Evolutionary conservation across 2,888 invertebrate genomes (phyloP).

Genomic region (Phasia obesa): DNA sequence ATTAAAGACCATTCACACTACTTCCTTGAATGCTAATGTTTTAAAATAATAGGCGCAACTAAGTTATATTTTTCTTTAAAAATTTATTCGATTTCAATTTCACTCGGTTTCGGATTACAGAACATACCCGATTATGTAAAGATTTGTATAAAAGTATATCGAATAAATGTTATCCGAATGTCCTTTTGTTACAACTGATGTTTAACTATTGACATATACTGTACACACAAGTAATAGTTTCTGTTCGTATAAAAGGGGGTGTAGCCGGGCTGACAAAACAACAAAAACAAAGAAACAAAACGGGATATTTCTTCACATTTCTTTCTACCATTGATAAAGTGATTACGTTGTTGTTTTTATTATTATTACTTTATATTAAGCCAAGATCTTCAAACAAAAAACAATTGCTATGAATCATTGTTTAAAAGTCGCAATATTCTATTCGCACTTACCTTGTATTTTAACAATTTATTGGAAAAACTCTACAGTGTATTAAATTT

Average conservation of each 20-base stretch:
- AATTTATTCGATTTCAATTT: too few relatives aligned
- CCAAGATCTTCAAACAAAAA: conserved; percentile 20
- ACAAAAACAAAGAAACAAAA: not conserved
- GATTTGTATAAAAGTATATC: too few relatives aligned
- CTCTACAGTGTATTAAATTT: conserved; percentile 16
- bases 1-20: too few relatives aligned
- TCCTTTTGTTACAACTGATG: not conserved
- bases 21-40: too few relatives aligned
- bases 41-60: too few relatives aligned
- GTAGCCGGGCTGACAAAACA: not conserved
- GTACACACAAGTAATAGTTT: not conserved
- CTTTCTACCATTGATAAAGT: conserved; percentile 10
- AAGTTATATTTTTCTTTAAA: too few relatives aligned
- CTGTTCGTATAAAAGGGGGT: not conserved
- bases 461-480: conserved; percentile 2
- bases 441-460: conserved; percentile 34
- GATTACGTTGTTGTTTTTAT: conserved; percentile 7
- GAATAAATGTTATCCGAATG: too few relatives aligned
- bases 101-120: too few relatives aligned
- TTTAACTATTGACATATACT: not conserved
- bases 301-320: conserved; percentile 29
- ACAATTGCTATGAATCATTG: conserved; percentile 51
- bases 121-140: too few relatives aligned
- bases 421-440: not conserved
- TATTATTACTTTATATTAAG: conserved; percentile 7